A percentile compares a stretch with the other conserved stretches of the same genome.
These are phyloP conservation scores for Luscinia megarhynchos DNA, from an alignment of 2,797 vertebrate genomes.

Conservation along the genomic window DNA sequence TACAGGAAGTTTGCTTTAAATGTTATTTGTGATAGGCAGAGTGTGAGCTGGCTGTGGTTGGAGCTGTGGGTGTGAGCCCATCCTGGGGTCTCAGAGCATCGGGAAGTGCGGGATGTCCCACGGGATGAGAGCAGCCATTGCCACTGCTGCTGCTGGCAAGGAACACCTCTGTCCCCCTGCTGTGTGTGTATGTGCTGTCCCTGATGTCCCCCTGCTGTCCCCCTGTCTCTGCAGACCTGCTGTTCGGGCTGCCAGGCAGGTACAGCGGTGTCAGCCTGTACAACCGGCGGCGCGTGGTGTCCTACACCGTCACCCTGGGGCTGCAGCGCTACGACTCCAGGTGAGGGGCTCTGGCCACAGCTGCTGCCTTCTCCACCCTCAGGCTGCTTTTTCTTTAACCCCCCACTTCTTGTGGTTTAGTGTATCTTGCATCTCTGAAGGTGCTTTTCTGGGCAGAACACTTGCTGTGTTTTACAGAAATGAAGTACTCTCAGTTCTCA, in stretches of 20 bases:
- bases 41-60: accelerated
- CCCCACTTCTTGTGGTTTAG: accelerated
- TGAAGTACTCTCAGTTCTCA: not conserved
- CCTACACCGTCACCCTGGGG: constrained; percentile 91
- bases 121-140: accelerated
- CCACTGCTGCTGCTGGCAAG: accelerated
- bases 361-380: accelerated
- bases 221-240: constrained; percentile 81
- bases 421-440: not conserved
- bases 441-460: not conserved
- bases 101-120: accelerated
- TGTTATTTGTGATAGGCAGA: not conserved
- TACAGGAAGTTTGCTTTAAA: not conserved
- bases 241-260: constrained; percentile 92
- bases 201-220: not conserved
- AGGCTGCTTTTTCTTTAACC: not conserved
- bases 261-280: constrained; percentile 91
- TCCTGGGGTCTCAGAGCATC: not conserved
- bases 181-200: not conserved
- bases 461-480: not conserved
- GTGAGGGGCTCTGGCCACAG: constrained; percentile 68
- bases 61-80: no score
- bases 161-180: accelerated
- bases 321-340: constrained; percentile 89
- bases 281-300: constrained; percentile 87